phyloP scores from a whole-genome alignment of 2,113 vertebrate genomes.

The Polypterus bichir region DNA sequence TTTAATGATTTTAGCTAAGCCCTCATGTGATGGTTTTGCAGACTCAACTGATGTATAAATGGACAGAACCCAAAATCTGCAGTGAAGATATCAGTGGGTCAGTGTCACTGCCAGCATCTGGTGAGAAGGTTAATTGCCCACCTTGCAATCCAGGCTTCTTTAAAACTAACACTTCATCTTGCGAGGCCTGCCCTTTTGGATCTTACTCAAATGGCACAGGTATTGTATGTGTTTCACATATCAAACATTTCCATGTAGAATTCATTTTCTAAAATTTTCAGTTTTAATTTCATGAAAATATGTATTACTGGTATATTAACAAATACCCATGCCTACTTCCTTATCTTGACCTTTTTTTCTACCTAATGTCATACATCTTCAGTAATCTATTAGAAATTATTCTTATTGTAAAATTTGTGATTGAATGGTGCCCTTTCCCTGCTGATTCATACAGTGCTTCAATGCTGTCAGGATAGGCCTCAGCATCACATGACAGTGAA shows the following conservation, averaged over 20 bases:
- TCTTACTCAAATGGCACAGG: constrained; percentile 80
- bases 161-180: constrained; percentile 55
- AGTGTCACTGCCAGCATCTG: constrained; percentile 58
- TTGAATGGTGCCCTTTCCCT: too few relatives aligned
- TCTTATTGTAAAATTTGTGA: too few relatives aligned
- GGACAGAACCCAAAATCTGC: constrained; percentile 88
- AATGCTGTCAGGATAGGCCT: too few relatives aligned
- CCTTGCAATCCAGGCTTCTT: constrained; percentile 91
- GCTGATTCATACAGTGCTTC: too few relatives aligned
- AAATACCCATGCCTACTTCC: too few relatives aligned
- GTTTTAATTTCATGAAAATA: too few relatives aligned
- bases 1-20: neutral
- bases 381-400: too few relatives aligned
- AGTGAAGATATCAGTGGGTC: constrained; percentile 53
- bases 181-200: constrained; percentile 62
- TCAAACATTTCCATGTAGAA: neutral
- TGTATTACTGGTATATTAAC: too few relatives aligned
- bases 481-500: too few relatives aligned
- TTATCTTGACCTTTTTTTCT: too few relatives aligned
- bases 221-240: constrained; percentile 25
- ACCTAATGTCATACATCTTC: too few relatives aligned
- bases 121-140: constrained; percentile 59
- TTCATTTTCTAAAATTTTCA: too few relatives aligned
- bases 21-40: constrained; percentile 28
- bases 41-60: constrained; percentile 92